Base-by-base conservation (phyloP, 2,113 vertebrate genomes). In the Acrocephalus kingi region DNA sequence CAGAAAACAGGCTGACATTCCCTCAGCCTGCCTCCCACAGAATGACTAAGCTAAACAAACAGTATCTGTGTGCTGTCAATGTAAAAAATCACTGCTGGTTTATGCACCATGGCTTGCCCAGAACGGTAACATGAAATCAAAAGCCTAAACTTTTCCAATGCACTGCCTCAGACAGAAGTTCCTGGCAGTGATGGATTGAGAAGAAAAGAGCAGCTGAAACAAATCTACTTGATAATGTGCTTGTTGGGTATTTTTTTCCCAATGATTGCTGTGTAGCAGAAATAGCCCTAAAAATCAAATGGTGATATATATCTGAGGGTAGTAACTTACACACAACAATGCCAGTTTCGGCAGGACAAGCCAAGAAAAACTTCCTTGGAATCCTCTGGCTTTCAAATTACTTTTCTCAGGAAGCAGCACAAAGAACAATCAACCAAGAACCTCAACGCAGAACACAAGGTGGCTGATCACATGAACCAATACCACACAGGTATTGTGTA, bases 1-100 rank as follows among this genome's bases (percentile, higher is more conserved):
- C 74, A 87, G 77, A 93, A 87, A 92, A 75, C 31, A 68, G 87
- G 41, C 45, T 78, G 88, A 74, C 35, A 48, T 81, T 87, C 54
- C 63, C 67, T 52, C 35, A 89, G 89, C 66, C 54, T 76, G 51
- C 68, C 62, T 89, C 35, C 12, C 56, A 43, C 35, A 51, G 61
- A 93, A 72, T 84, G 74, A 78, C 41, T 76, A 85, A 83, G 58
- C 61, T 78, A 78, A 96, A 88, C 54, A 67, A 96, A 88, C 82
- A 64, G 27, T 84, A 88, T 74, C 76, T 79, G 68, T 5, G 2
- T 30, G 52, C 25, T 79, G 43, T 28, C 62, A 62, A 5, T 43
- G 28, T 71, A 72, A 94, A 95, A 93, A 95, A 82, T 67, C 69
- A 49, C 45, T 66, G 48, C 68, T 59, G 37, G 46, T 71, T 90